Percentiles rank a stretch among this genome's conserved stretches.
These are phyloP conservation scores for Steatocranus sp. DNA, from an alignment of 2,797 vertebrate species.

Conservation along the genomic window DNA sequence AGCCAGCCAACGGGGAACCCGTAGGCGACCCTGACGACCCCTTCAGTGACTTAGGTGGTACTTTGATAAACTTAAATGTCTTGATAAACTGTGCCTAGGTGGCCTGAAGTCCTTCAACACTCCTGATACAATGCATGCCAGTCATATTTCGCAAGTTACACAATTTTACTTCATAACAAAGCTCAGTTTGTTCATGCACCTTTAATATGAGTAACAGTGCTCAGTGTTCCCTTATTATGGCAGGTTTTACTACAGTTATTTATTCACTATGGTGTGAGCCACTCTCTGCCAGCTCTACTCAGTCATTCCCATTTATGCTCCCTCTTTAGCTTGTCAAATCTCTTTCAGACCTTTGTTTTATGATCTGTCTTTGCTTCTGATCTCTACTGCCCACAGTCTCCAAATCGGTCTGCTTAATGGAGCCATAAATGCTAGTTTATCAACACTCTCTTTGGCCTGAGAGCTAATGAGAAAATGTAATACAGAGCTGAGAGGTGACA, in stretches of 20 bases:
- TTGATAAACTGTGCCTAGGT: neutral
- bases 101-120: neutral
- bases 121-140: neutral
- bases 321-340: neutral
- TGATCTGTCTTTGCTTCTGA: slow-evolving; percentile 11
- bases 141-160: neutral
- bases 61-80: neutral
- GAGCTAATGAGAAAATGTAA: slow-evolving; percentile 28
- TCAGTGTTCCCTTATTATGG: neutral
- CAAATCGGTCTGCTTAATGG: slow-evolving; percentile 40
- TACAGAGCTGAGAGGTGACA: slow-evolving; percentile 1
- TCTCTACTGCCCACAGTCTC: slow-evolving; percentile 2
- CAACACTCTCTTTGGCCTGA: slow-evolving; percentile 8
- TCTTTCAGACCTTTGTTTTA: slow-evolving; percentile 30
- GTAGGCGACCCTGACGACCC: neutral
- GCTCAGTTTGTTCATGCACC: neutral
- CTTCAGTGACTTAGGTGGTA: neutral
- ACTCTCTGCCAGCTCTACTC: neutral
- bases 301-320: neutral
- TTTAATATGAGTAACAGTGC: neutral
- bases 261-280: neutral
- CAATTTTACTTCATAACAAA: neutral
- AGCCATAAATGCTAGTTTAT: slow-evolving; percentile 40
- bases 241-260: slow-evolving; percentile 5
- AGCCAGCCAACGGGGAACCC: neutral